Evolutionary conservation across 2,888 invertebrate genomes (phyloP).

Genomic region (Chrysolina americana): DNA sequence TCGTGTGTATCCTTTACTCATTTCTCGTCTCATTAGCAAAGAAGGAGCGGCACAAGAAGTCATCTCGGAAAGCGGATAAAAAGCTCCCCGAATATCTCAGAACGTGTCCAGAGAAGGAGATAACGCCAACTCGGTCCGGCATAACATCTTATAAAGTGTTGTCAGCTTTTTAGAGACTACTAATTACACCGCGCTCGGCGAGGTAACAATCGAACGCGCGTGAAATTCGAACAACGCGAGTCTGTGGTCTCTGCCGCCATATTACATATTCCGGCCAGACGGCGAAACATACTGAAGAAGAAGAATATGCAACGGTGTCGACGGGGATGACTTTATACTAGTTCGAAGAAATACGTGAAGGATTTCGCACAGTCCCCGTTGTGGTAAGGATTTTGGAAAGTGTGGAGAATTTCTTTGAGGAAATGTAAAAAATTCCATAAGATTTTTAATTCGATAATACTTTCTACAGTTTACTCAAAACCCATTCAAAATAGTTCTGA

Average conservation of each 20-base stretch:
- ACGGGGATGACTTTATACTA: slow-evolving; percentile 46
- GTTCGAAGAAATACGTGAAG: not conserved
- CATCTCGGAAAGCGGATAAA: slow-evolving; percentile 46
- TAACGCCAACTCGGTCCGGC: slow-evolving; percentile 53
- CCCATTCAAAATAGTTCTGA: no score
- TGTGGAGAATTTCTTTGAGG: not conserved
- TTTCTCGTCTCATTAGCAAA: slow-evolving; percentile 51
- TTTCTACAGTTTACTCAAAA: no score
- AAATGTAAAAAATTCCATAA: no score
- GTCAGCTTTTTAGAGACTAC: slow-evolving; percentile 60
- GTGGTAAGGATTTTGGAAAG: not conserved
- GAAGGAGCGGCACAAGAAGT: slow-evolving; percentile 45
- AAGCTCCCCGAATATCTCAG: slow-evolving; percentile 41
- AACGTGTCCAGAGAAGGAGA: slow-evolving; percentile 54
- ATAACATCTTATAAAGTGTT: slow-evolving; percentile 61
- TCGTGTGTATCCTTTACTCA: slow-evolving; percentile 24
- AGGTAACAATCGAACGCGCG: slow-evolving; percentile 54
- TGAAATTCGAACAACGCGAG: slow-evolving; percentile 55
- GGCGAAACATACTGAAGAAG: slow-evolving; percentile 26
- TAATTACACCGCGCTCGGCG: slow-evolving; percentile 55
- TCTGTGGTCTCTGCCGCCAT: slow-evolving; percentile 36
- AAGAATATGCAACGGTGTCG: slow-evolving; percentile 31
- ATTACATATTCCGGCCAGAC: slow-evolving; percentile 41
- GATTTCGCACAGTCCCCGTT: not conserved
- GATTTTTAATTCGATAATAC: no score